Percentiles rank a stretch among this genome's conserved stretches.
These are phyloP conservation scores for Drosophila fungiperda DNA, from an alignment of 2,888 invertebrate species.

Conservation along the genomic window DNA sequence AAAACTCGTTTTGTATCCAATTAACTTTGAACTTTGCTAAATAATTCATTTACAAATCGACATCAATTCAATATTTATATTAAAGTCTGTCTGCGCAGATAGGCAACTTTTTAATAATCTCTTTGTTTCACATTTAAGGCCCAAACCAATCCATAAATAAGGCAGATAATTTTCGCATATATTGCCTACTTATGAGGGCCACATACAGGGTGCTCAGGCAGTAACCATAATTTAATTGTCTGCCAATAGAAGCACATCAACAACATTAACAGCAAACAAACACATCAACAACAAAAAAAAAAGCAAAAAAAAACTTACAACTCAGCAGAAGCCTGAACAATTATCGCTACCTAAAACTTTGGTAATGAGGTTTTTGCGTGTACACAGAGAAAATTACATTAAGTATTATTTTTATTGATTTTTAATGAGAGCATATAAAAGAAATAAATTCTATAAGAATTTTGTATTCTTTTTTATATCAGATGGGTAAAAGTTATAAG, in stretches of 20 bases:
- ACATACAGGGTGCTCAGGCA: conserved; percentile 26
- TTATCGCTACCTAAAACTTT: conserved; percentile 50
- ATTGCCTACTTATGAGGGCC: conserved; percentile 53
- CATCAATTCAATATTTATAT: background rate
- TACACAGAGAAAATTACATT: background rate
- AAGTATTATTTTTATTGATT: background rate
- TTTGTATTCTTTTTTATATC: background rate
- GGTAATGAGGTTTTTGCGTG: conserved; percentile 31
- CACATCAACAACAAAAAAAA: conserved; percentile 14
- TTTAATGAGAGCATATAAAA: background rate
- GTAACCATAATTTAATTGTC: conserved; percentile 70
- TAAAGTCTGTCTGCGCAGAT: conserved; percentile 3
- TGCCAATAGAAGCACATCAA: conserved; percentile 52
- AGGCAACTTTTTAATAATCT: background rate
- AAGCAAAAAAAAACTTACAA: conserved; percentile 15
- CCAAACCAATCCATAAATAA: conserved; percentile 1
- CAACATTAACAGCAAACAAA: conserved; percentile 4
- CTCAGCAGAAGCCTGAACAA: conserved; percentile 32
- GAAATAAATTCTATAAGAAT: background rate
- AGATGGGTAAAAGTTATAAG: background rate
- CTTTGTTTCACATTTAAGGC: conserved; percentile 8
- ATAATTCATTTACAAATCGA: background rate
- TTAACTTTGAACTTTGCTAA: background rate
- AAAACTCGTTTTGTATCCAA: background rate
- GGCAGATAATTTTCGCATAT: conserved; percentile 13